phyloP scores from a whole-genome alignment of 2,113 vertebrate species.

The Sinocyclocheilus rhinocerous region DNA sequence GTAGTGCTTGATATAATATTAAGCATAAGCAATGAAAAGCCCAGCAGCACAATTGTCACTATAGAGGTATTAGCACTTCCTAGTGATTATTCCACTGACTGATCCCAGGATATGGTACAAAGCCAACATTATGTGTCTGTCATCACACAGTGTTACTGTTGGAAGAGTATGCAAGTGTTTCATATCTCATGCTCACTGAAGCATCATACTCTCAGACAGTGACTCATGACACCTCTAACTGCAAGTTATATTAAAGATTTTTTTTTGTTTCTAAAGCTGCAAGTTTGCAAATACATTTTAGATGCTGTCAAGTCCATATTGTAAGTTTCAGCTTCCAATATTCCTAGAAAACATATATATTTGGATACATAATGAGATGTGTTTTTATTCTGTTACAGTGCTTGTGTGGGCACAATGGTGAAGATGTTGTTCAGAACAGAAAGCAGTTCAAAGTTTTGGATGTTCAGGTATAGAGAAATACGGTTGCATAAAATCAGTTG shows the following conservation, averaged over 20 bases:
- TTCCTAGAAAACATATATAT: not conserved
- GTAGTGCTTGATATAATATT: not conserved
- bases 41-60: not conserved
- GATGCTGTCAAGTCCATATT: not conserved
- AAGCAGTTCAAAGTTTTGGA: not conserved
- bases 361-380: not conserved
- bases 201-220: not conserved
- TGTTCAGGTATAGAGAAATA: not conserved
- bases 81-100: not conserved
- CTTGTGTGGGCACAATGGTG: slow-evolving; percentile 20
- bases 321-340: not conserved
- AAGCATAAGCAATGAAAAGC: not conserved
- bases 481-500: not conserved
- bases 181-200: slow-evolving; percentile 29
- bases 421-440: not conserved
- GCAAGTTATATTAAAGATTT: not conserved
- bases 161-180: not conserved
- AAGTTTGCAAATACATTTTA: not conserved
- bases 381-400: not conserved
- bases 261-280: not conserved
- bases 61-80: not conserved
- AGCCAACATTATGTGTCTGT: slow-evolving; percentile 5
- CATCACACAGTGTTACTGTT: slow-evolving; percentile 25
- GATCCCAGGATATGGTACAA: not conserved
- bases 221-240: not conserved